Conservation (phyloP, 2,797 vertebrate genomes). For the Trachurus trachurus region DNA sequence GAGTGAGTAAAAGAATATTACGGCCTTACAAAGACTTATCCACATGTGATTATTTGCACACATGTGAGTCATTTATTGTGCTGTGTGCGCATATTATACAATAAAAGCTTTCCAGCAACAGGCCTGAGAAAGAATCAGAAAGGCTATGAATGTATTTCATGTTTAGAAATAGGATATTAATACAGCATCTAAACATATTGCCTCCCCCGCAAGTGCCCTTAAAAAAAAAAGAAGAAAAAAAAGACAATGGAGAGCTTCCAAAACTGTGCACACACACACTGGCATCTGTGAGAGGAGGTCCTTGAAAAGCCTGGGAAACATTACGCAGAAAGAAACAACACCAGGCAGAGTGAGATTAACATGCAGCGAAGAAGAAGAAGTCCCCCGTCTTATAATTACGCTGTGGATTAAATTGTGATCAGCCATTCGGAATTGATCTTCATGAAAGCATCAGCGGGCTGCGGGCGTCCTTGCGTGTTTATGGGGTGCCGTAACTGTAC, state of each 20-base stretch:
- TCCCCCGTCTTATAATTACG: slow-evolving; percentile 64
- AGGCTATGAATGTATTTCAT: background rate
- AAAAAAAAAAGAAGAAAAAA: slow-evolving; percentile 11
- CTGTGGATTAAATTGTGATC: slow-evolving; percentile 61
- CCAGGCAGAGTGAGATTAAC: slow-evolving; percentile 50
- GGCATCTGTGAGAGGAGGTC: slow-evolving; percentile 59
- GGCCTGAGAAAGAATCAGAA: background rate
- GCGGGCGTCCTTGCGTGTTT: slow-evolving; percentile 44
- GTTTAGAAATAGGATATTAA: slow-evolving; percentile 14
- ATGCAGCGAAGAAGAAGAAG: slow-evolving; percentile 39
- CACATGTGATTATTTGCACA: slow-evolving; percentile 41
- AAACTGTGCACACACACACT: slow-evolving; percentile 6
- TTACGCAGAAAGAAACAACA: slow-evolving; percentile 1
- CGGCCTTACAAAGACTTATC: slow-evolving; percentile 22
- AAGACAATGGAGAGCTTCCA: slow-evolving; percentile 25
- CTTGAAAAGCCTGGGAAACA: slow-evolving; percentile 70
- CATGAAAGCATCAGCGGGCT: slow-evolving; percentile 50
- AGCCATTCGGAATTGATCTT: slow-evolving; percentile 62
- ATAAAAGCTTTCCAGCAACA: slow-evolving; percentile 15
- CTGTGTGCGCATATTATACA: background rate
- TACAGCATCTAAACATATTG: slow-evolving; percentile 23
- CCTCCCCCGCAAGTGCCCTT: slow-evolving; percentile 13
- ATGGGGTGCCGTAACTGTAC: slow-evolving; percentile 33
- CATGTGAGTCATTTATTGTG: slow-evolving; percentile 1
- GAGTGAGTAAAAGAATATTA: slow-evolving; percentile 34